A percentile compares a stretch with the other conserved stretches of the same genome.
phyloP scores from a whole-genome alignment of 2,888 invertebrate genomes.

The Chrysolina oricalcia region DNA sequence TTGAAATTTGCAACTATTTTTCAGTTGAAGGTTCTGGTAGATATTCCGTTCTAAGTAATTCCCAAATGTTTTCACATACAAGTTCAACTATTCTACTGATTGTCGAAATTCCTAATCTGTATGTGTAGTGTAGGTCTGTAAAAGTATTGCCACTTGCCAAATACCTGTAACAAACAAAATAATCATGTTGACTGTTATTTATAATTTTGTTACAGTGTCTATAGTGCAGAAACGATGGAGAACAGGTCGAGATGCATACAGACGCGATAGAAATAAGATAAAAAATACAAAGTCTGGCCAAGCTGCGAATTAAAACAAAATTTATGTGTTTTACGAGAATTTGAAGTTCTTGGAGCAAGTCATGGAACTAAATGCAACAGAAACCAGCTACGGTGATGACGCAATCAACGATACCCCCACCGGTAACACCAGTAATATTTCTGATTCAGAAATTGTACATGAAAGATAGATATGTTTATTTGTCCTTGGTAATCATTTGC shows the following conservation, averaged over 20 bases:
- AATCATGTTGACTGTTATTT: neutral
- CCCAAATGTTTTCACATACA: constrained; percentile 36
- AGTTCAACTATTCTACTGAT: constrained; percentile 32
- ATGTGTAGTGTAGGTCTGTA: constrained; percentile 42
- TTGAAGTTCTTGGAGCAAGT: constrained; percentile 22
- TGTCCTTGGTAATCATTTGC: too few species aligned
- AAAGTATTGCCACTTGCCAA: constrained; percentile 42
- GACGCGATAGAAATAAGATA: neutral
- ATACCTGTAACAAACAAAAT: constrained; percentile 39
- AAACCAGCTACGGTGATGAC: too few species aligned
- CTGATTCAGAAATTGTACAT: too few species aligned
- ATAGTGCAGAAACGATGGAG: constrained; percentile 25
- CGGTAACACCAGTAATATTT: neutral
- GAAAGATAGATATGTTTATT: too few species aligned
- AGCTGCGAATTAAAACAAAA: constrained; percentile 27
- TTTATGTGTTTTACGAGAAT: constrained; percentile 29
- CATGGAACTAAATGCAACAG: constrained; percentile 8
- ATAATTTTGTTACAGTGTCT: neutral
- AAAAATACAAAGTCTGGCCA: constrained; percentile 18
- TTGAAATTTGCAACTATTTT: constrained; percentile 29
- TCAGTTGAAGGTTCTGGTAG: constrained; percentile 49
- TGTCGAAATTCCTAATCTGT: constrained; percentile 41
- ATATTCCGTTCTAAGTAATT: constrained; percentile 32
- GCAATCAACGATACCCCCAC: neutral
- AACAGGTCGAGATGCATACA: constrained; percentile 26